phyloP scores from a whole-genome alignment of 2,888 invertebrate species.

The Troglohyphantes excavatus region DNA sequence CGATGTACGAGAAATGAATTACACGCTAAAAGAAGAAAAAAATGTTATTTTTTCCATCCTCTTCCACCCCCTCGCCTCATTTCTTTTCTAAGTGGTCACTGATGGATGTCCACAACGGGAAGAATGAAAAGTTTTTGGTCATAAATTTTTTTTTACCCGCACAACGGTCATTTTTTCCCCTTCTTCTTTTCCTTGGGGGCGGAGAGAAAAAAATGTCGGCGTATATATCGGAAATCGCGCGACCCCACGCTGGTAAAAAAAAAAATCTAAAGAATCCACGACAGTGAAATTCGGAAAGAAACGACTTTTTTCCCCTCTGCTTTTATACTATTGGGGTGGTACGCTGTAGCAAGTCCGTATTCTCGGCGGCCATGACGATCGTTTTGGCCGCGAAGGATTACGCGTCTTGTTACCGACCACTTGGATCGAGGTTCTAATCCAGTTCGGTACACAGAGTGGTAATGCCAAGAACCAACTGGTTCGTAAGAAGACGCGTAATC shows the following conservation, averaged over 20 bases:
- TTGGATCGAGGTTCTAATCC: no score
- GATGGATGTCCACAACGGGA: slow-evolving; percentile 53
- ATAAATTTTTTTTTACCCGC: slow-evolving; percentile 56
- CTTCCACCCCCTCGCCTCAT: neutral
- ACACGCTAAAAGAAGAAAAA: slow-evolving; percentile 11
- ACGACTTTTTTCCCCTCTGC: slow-evolving; percentile 21
- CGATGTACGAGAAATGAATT: slow-evolving; percentile 18
- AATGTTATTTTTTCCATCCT: slow-evolving; percentile 10
- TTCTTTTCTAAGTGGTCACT: slow-evolving; percentile 49
- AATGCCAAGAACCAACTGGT: no score
- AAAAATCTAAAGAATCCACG: slow-evolving; percentile 23
- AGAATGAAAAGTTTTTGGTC: slow-evolving; percentile 62
- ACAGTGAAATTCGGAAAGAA: slow-evolving; percentile 43
- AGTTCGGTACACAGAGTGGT: no score
- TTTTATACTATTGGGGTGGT: neutral
- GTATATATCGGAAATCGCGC: neutral
- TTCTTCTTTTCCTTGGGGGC: slow-evolving; percentile 7
- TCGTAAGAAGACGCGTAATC: no score
- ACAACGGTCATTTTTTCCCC: slow-evolving; percentile 5
- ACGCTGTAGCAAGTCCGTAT: neutral
- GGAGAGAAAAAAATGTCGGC: slow-evolving; percentile 32
- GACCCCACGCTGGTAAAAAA: slow-evolving; percentile 25
- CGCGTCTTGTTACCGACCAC: no score
- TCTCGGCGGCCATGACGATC: no score
- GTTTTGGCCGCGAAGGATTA: no score